Conservation (phyloP, 2,113 vertebrate species). For the Melanerpes formicivorus region DNA sequence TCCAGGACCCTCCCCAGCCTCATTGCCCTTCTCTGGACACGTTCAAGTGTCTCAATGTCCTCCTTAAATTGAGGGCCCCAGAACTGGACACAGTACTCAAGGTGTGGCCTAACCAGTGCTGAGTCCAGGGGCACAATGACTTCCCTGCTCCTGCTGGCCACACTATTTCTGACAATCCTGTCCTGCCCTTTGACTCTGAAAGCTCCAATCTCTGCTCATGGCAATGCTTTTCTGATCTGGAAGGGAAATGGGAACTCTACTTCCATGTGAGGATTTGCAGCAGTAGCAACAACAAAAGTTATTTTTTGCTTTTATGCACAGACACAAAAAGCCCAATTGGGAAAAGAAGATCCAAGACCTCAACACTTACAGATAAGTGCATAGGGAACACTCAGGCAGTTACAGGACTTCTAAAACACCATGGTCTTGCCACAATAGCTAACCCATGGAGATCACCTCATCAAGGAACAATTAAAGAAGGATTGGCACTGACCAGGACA, state of each 20-base stretch:
- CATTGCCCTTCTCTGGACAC: no score
- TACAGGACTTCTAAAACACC: not conserved
- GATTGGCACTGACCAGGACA: not conserved
- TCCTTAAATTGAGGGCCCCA: no score
- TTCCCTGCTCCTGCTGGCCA: no score
- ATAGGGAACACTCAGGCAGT: not conserved
- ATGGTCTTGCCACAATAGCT: not conserved
- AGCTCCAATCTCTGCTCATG: not conserved
- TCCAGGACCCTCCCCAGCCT: no score
- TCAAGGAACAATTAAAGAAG: not conserved
- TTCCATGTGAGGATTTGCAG: not conserved
- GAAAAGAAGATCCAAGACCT: not conserved
- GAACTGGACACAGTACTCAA: no score
- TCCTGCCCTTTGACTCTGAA: no score
- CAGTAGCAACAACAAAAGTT: fast-evolving
- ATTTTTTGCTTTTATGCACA: not conserved
- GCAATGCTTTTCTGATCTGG: not conserved
- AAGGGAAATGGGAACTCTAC: not conserved
- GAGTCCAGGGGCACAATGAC: no score
- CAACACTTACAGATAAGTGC: not conserved
- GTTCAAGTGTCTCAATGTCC: no score
- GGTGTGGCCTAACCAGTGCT: no score
- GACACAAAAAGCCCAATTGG: not conserved
- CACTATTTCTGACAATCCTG: no score
- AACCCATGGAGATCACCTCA: not conserved